Evolutionary conservation across 2,888 invertebrate species (phyloP).

Genomic region (Adineta ricciae): DNA sequence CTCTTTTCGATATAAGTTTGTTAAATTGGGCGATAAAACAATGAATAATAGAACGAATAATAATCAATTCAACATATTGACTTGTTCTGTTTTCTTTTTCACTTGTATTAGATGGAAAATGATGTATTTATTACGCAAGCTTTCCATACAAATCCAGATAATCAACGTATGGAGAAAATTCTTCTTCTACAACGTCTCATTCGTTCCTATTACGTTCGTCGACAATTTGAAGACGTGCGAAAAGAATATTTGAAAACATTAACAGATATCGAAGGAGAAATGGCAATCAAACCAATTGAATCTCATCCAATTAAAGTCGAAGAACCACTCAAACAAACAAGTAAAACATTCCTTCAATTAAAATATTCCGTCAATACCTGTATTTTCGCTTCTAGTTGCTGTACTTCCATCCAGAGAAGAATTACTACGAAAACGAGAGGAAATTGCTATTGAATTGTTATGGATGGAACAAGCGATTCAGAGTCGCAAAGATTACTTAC

Average conservation of each 20-base stretch:
- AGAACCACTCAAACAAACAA: neutral
- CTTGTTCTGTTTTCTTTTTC: neutral
- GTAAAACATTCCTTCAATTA: neutral
- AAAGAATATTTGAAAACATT: constrained; percentile 24
- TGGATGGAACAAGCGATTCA: constrained; percentile 34
- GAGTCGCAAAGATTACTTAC: constrained; percentile 26
- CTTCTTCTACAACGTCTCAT: constrained; percentile 15
- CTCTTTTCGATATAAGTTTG: neutral
- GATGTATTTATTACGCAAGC: constrained; percentile 35
- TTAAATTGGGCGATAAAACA: neutral
- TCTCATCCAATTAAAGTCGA: neutral
- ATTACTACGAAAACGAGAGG: constrained; percentile 24
- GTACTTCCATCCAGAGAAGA: constrained; percentile 1
- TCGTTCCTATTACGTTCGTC: constrained; percentile 26
- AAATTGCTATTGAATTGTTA: constrained; percentile 28
- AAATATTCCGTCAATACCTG: too few relatives aligned
- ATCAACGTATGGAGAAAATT: constrained; percentile 40
- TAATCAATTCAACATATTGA: neutral
- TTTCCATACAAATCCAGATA: constrained; percentile 39
- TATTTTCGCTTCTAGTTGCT: neutral
- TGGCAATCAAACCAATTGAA: neutral
- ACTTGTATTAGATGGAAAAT: constrained; percentile 1
- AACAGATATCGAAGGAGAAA: constrained; percentile 30
- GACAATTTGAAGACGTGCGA: constrained; percentile 23
- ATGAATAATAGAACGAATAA: neutral